Evolutionary conservation across 1,140 invertebrate species (phyloP), one percentile per base, ranked within the genome.

Genomic region (Drosophila ananassae): DNA sequence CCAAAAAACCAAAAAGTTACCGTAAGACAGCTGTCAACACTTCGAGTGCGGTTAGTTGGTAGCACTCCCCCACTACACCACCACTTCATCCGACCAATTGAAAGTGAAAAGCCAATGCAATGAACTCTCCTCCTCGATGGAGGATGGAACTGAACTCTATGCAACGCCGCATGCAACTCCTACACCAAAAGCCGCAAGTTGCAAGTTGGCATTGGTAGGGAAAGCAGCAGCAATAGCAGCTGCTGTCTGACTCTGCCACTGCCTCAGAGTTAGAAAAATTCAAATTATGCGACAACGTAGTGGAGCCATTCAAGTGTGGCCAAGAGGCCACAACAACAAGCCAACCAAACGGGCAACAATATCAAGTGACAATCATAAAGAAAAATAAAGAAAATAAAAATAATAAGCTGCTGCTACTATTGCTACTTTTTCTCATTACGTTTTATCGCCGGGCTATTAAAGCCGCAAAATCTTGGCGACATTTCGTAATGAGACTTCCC

Each of bases 51-150:
- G 73, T 76, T 76, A 75, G 44, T 24, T 47, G 44, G 44, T 24
- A 3, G 13, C 41, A n/a, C 32, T 46, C 48, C 30, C 60, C 25
- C 62, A 13, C 17, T 17, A 5, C 39, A 10, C 39, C 39, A 10
- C 32, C 34, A 41, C 3, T 8, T 17, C 21, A 17, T 17, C 51
- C 44, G 46, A 50, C 53, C 73, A 68, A 76, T 68, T 56, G 73
- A 76, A 76, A 76, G 73, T 76, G 73, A 76, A 76, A 76, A 76
- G 50, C 56, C 47, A 56, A 76, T 76, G 73, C 73, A 76, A 76
- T 76, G 73, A 76, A 76, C 73, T 76, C 72, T 17, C 8, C 24
- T 24, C 34, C 41, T 39, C 21, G 24, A 17, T 17, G 59, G 71
- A 73, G 71, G 58, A 63, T 73, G 58, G 22, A 59, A 59, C 46